Conservation (phyloP, 2,113 vertebrate species). For the zebrafish (Danio rerio) region DNA sequence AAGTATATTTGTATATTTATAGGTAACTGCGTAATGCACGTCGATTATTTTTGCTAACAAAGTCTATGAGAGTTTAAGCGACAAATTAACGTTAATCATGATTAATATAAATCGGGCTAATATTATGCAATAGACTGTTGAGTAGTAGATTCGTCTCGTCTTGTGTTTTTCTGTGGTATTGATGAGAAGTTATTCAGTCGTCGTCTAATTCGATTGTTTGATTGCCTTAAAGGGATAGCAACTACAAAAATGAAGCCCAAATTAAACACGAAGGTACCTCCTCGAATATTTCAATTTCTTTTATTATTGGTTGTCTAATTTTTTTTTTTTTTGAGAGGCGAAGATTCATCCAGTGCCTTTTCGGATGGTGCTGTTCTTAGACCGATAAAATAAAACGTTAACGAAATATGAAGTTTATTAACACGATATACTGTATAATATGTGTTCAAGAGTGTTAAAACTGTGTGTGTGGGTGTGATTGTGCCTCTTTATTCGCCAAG, state of each 20-base stretch:
- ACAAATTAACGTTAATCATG: slow-evolving; percentile 47
- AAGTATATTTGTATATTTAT: slow-evolving; percentile 84
- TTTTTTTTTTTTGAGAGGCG: slow-evolving; percentile 24
- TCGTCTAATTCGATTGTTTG: slow-evolving; percentile 24
- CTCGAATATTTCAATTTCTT: background rate
- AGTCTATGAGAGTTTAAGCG: slow-evolving; percentile 56
- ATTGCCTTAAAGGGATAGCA: background rate
- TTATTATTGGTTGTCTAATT: background rate
- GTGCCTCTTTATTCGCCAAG: slow-evolving; percentile 80
- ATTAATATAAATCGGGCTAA: slow-evolving; percentile 58
- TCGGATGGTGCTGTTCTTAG: slow-evolving; percentile 88
- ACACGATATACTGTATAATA: slow-evolving; percentile 65
- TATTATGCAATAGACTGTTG: slow-evolving; percentile 66
- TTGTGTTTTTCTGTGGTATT: slow-evolving; percentile 40
- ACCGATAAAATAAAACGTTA: slow-evolving; percentile 66
- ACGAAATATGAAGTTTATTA: slow-evolving; percentile 66
- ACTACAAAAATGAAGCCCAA: background rate
- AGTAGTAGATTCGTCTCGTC: slow-evolving; percentile 22
- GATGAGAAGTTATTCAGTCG: slow-evolving; percentile 39
- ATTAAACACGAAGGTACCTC: slow-evolving; percentile 16
- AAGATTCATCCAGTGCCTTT: slow-evolving; percentile 84
- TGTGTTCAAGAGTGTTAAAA: slow-evolving; percentile 52
- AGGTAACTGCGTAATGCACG: slow-evolving; percentile 75
- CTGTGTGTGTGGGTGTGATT: slow-evolving; percentile 52
- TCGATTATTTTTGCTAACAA: slow-evolving; percentile 74